phyloP scores from a whole-genome alignment of 2,888 invertebrate genomes.

The Drosophila affinis region DNA sequence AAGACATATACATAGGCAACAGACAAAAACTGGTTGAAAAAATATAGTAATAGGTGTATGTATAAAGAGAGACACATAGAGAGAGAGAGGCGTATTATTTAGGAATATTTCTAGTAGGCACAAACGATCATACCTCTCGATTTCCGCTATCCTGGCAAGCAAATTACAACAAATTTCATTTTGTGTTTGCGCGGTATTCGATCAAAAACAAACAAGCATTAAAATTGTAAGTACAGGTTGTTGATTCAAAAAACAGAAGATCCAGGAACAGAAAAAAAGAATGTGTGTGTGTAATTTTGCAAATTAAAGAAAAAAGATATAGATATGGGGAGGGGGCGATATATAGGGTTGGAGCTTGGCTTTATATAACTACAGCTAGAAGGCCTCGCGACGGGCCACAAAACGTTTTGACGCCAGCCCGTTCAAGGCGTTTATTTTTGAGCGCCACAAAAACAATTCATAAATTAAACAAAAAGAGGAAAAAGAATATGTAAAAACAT shows the following conservation, averaged over 20 bases:
- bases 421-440: constrained; percentile 5
- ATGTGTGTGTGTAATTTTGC: not conserved
- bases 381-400: constrained; percentile 17
- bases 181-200: constrained; percentile 75
- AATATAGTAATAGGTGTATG: not conserved
- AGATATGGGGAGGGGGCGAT: not conserved
- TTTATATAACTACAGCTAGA: constrained; percentile 13
- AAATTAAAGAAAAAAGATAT: not conserved
- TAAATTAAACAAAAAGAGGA: not conserved
- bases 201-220: constrained; percentile 77
- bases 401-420: constrained; percentile 22
- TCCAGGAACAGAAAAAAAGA: not conserved
- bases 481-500: not conserved
- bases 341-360: not conserved
- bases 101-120: constrained; percentile 66
- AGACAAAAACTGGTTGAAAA: constrained; percentile 14
- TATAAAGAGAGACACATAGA: constrained; percentile 43
- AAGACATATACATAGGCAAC: constrained; percentile 43
- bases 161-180: constrained; percentile 83
- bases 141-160: constrained; percentile 88
- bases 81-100: constrained; percentile 64
- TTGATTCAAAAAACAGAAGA: constrained; percentile 13
- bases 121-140: constrained; percentile 87
- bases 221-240: constrained; percentile 56
- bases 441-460: constrained; percentile 10